phyloP scores from a whole-genome alignment of 2,888 invertebrate species.

The Ormyrus pomaceus region DNA sequence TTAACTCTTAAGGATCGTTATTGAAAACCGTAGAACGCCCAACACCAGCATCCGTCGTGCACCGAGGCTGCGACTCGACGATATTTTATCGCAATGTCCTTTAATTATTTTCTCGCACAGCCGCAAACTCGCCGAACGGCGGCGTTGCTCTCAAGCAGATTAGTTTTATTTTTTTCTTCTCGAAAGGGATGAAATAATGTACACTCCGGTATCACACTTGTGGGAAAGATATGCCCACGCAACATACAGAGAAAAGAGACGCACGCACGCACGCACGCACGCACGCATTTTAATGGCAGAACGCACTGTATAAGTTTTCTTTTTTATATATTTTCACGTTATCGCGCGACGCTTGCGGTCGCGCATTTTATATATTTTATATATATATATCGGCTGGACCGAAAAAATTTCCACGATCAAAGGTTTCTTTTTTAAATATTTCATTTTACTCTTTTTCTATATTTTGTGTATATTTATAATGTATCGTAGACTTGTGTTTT shows the following conservation, averaged over 20 bases:
- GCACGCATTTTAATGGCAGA: constrained; percentile 35
- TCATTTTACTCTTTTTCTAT: constrained; percentile 15
- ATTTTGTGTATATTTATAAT: constrained; percentile 3
- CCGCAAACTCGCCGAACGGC: background rate
- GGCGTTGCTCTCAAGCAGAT: constrained; percentile 1
- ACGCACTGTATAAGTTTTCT: constrained; percentile 19
- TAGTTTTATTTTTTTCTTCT: constrained; percentile 1
- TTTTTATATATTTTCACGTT: background rate
- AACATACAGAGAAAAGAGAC: constrained; percentile 32
- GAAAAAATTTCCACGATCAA: constrained; percentile 10
- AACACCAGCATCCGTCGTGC: constrained; percentile 26
- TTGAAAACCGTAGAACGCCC: constrained; percentile 44
- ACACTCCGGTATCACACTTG: constrained; percentile 22
- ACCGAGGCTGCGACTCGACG: background rate
- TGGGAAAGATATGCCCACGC: constrained; percentile 1
- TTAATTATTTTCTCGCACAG: no score
- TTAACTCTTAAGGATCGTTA: constrained; percentile 49
- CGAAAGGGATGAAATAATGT: constrained; percentile 39
- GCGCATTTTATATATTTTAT: background rate
- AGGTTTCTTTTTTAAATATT: background rate
- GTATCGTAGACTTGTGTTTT: background rate
- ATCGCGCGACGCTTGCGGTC: constrained; percentile 5
- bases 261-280: constrained; percentile 37
- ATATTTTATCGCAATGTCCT: background rate
- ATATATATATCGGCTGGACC: constrained; percentile 2